These are phyloP conservation scores for Cetoscarus ocellatus DNA, from an alignment of 2,797 vertebrate species.

Conservation along the genomic window DNA sequence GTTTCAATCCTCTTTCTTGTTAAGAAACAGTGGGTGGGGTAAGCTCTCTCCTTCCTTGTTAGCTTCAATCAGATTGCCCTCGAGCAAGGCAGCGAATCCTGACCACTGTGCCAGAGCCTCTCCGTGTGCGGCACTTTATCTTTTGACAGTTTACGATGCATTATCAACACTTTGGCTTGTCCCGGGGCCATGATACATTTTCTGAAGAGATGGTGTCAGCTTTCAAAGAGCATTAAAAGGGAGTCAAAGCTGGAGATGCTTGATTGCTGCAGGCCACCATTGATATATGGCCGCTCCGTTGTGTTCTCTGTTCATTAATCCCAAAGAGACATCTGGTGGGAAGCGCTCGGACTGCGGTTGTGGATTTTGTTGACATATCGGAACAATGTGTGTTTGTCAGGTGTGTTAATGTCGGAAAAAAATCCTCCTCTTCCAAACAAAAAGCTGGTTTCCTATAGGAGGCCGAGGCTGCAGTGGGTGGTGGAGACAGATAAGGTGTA, in stretches of 20 bases:
- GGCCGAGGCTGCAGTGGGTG: conserved; percentile 9
- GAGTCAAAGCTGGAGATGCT: conserved; percentile 22
- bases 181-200: conserved; percentile 31
- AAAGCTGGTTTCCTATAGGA: neutral
- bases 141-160: conserved; percentile 60
- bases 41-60: conserved; percentile 1
- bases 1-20: neutral
- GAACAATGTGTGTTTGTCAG: conserved; percentile 5
- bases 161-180: conserved; percentile 54
- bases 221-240: conserved; percentile 45
- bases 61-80: conserved; percentile 47
- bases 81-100: conserved; percentile 54
- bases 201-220: conserved; percentile 33
- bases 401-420: neutral
- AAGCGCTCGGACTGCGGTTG: conserved; percentile 1
- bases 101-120: conserved; percentile 19
- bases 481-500: conserved; percentile 27
- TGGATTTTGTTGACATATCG: conserved; percentile 9
- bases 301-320: conserved; percentile 37
- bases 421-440: conserved; percentile 7
- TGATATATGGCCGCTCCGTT: conserved; percentile 23
- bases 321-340: conserved; percentile 17
- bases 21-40: conserved; percentile 6
- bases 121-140: conserved; percentile 37
- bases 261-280: conserved; percentile 20